Conservation (phyloP, 2,113 vertebrate species). For the Regulus satrapa region DNA sequence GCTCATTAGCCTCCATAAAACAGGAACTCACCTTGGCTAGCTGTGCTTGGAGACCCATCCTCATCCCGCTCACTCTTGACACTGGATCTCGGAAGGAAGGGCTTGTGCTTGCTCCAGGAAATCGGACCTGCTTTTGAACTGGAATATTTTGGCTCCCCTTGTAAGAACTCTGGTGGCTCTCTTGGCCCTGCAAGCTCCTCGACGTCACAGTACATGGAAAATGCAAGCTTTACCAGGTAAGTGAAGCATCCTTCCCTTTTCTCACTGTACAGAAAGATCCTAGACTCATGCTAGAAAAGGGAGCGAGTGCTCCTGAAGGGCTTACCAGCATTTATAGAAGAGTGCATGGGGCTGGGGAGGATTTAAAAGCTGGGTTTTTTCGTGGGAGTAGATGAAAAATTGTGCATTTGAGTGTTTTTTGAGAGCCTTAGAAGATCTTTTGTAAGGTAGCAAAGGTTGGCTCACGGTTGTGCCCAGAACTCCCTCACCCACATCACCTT, state of each 20-base stretch:
- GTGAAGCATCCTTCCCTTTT: not conserved
- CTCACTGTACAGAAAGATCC: rapidly evolving
- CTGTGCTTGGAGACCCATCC: constrained; percentile 38
- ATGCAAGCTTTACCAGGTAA: constrained; percentile 64
- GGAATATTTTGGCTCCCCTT: constrained; percentile 25
- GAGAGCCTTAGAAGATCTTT: not conserved
- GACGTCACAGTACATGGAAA: constrained; percentile 53
- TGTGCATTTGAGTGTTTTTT: not conserved
- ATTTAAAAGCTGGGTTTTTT: not conserved
- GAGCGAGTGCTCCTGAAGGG: not conserved
- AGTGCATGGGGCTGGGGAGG: not conserved
- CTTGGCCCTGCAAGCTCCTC: not conserved
- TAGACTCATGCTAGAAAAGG: not conserved
- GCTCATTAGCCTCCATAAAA: constrained; percentile 78
- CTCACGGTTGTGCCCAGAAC: not conserved
- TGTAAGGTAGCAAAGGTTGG: not conserved
- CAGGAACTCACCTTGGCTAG: constrained; percentile 63
- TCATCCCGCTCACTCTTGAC: constrained; percentile 67
- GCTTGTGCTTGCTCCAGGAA: constrained; percentile 11
- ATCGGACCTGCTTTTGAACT: constrained; percentile 28
- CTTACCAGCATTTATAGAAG: not conserved
- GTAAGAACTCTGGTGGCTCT: not conserved
- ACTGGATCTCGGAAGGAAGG: constrained; percentile 25
- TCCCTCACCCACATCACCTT: not conserved
- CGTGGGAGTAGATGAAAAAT: not conserved